Base-by-base conservation (phyloP, 2,797 vertebrate species). In the Tachyglossus aculeatus region DNA sequence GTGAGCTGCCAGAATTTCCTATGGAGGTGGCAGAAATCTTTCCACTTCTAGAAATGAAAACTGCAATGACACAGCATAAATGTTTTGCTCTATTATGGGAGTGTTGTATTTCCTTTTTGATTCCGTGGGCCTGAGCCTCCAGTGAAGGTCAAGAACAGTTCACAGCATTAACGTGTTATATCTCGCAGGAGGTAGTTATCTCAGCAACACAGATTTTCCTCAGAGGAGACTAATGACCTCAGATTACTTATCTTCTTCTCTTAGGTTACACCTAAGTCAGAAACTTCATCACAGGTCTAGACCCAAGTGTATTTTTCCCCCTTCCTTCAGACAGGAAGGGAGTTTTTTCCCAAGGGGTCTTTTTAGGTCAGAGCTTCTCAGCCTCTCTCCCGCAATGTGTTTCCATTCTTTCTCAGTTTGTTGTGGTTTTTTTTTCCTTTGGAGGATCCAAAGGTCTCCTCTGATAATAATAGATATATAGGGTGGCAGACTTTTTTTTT, bases 361-460 rank as follows among this genome's bases (percentile, higher is more conserved):
- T 71, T 51, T 68, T 21, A 69, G 71, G 71, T 60, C 80, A 81
- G 71, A 77, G 83, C 85, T 82, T 84, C 70, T 77, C 67, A 76
- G 57, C 75, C 68, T 76, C 72, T 80, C 58, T 82, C 60, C 60
- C 77, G 74, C 74, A 77, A 86, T 74, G 74, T 81, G 78, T 84
- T 86, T 85, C 83, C 85, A 79, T 83, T 82, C 74, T 84, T 45
- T 32, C 53, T 55, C 59, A 74, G 51, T 65, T 41, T 55, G 27
- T 50, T 64, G 50, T 81, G 74, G 81, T 70, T 50, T 45, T 5
- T 7, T 62, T 73, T 53, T 24, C 13, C 24, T 77, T 9, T 64
- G 41, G 47, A 57, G 29, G 69, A 78, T 81, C 77, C 48, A 78
- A 43, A 68, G 56, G 13, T 59, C 80, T 77, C 64, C 60, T 68